Evolutionary conservation across 2,113 vertebrate genomes (phyloP), one percentile per base, ranked within the genome.

Genomic region (Tragelaphus strepsiceros): DNA sequence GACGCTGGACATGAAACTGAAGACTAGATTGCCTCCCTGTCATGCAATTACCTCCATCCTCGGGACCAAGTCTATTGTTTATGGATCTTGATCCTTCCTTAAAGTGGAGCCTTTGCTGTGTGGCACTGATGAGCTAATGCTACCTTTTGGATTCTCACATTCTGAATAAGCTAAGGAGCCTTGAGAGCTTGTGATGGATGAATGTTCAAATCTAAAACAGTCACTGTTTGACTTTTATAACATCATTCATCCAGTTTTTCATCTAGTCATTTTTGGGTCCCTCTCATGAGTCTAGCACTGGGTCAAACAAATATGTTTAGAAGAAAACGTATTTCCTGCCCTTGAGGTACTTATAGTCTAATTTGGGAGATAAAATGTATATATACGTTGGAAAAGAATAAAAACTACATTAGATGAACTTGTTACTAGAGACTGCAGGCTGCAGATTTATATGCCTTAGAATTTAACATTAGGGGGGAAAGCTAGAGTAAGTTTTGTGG

Each of bases 11-110:
- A 49, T 21, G 39, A 89, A 49, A 32, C 88, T 94, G 96, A 98
- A 96, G 97, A 51, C 78, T 90, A 93, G 96, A 97, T 97, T 93
- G 80, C 71, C 62, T 93, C 93, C 83, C 62, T 94, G 93, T 71
- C 87, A 46, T 87, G 67, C 74, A 96, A 91, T 97, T 97, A 96
- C 56, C 87, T 67, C 83, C 24, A 61, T 94, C 96, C 89, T 88
- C 85, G 59, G 88, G 85, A 49, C 91, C n/a, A 91, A 96, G 49
- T 84, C 91, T 96, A 17, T 97, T 90, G 93, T 97, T 96, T 85
- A 86, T 98, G 85, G 71, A 84, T 95, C 95, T 91, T 90, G 82
- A 91, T 49, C 83, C 49, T 96, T 96, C 90, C 88, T 97, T 93
- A 71, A 91, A 94, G 32, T 85, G 49, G 15, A 81, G 90, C 8